A percentile compares a stretch with the other conserved stretches of the same genome.
These are phyloP conservation scores for Drosophila prosaltans DNA, from an alignment of 1,140 invertebrate genomes.

Conservation along the genomic window DNA sequence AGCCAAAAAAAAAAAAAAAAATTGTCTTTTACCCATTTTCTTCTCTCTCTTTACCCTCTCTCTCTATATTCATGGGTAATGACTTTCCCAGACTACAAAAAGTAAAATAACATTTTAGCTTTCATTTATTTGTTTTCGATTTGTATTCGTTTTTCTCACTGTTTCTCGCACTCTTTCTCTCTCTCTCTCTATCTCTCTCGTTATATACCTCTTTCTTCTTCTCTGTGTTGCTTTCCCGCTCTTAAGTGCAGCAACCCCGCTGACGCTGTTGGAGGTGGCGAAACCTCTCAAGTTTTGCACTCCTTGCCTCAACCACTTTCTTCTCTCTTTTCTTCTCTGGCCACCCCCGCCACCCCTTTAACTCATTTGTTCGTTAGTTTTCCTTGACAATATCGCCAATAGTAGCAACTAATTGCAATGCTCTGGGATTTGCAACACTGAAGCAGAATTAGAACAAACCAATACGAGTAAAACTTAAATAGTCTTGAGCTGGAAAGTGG, in stretches of 20 bases:
- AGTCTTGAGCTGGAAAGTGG: slow-evolving; percentile 74
- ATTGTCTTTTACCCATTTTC: slow-evolving; percentile 11
- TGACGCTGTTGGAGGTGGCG: neutral
- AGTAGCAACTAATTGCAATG: slow-evolving; percentile 62
- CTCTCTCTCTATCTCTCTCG: no score
- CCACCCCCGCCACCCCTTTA: slow-evolving; percentile 17
- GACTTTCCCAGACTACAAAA: slow-evolving; percentile 62
- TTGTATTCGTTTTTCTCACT: slow-evolving; percentile 23
- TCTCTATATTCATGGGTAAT: slow-evolving; percentile 53
- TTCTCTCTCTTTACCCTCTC: neutral
- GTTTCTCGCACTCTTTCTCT: no score
- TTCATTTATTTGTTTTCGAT: slow-evolving; percentile 4
- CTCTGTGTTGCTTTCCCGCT: slow-evolving; percentile 4
- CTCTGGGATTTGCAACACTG: slow-evolving; percentile 62
- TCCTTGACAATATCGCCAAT: slow-evolving; percentile 64
- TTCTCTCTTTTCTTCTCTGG: no score
- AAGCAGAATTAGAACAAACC: slow-evolving; percentile 70
- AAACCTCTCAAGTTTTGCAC: slow-evolving; percentile 45
- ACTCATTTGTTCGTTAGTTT: slow-evolving; percentile 53
- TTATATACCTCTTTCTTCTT: slow-evolving; percentile 7
- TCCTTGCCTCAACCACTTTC: neutral
- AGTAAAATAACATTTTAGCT: neutral
- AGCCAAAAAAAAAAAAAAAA: slow-evolving; percentile 3
- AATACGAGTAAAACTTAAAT: slow-evolving; percentile 69
- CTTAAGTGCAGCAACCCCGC: slow-evolving; percentile 44